Base-by-base conservation (phyloP, 2,888 invertebrate genomes). In the Megastigmus dorsalis region DNA sequence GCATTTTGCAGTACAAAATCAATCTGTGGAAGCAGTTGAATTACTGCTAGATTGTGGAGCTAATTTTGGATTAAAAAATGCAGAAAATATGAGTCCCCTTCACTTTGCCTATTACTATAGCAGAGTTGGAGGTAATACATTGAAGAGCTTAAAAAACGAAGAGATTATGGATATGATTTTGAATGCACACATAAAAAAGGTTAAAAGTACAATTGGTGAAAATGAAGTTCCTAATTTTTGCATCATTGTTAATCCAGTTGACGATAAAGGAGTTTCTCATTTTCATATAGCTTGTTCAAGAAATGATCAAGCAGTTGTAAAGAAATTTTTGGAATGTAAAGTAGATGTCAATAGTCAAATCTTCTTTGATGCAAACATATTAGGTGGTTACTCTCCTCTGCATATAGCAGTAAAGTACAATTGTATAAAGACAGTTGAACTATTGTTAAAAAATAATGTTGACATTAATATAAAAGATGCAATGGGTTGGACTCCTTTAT, bases 1-100 rank as follows among this genome's bases (percentile, higher is more conserved):
- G 4, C 63, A 65, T 30, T 52, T 50, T 65, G 63, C 63, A 10
- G 38, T 50, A 4, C 26, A 65, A 15, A 52, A 52, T 38, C 10
- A 18, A n/a, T 50, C n/a, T n/a, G 18, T 45, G 9, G 52, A 65
- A n/a, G 7, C 28, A 26, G 63, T 52, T 1, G 26, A 52, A 30
- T 50, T 52, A 26, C 38, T 65, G n/a, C n/a, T 65, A 0, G 9
- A 15, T 7, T n/a, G 7, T 36, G 63, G 52, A 26, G 52, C 36
- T 3, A 6, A 65, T 36, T 18, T 48, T 10, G n/a, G 38, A 15
- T 20, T 13, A n/a, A 10, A 20, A 38, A 20, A 65, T 65, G n/a
- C 26, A 7, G 26, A 52, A 4, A 52, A 52, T n/a, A 4, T 36
- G 18, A 36, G 50, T 15, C 30, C 63, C 3, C 50, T 65, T n/a